These are phyloP conservation scores for Dermolepida albohirtum DNA, from an alignment of 2,888 invertebrate genomes.

Conservation along the genomic window DNA sequence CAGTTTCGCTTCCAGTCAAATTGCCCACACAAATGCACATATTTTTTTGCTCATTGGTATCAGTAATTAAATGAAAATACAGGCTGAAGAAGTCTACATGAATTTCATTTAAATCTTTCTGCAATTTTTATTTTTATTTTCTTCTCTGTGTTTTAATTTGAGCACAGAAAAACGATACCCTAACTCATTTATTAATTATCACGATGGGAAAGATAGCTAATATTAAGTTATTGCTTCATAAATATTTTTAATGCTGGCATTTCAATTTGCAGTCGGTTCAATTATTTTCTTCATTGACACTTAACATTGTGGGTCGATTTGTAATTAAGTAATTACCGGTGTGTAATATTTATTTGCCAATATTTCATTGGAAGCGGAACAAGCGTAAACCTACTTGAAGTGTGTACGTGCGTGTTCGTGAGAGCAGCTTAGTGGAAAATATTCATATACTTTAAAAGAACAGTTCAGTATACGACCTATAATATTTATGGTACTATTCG, in stretches of 20 bases:
- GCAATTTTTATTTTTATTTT: no score
- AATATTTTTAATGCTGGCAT: conserved; percentile 47
- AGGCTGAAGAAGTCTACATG: no score
- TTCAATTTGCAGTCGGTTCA: conserved; percentile 44
- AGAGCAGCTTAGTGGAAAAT: conserved; percentile 10
- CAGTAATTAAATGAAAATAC: no score
- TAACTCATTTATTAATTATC: conserved; percentile 44
- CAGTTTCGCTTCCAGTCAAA: no score
- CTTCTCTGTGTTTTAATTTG: no score
- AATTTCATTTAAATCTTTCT: no score
- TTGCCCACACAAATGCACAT: no score
- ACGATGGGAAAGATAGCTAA: conserved; percentile 27
- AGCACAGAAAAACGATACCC: background rate
- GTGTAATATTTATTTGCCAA: conserved; percentile 34
- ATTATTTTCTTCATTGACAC: conserved; percentile 28
- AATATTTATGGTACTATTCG: conserved; percentile 30
- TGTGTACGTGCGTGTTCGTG: conserved; percentile 5
- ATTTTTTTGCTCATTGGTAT: no score
- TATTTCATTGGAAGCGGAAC: conserved; percentile 21
- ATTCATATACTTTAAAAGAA: conserved; percentile 21
- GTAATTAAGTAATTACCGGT: conserved; percentile 34
- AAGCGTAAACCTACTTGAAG: conserved; percentile 14
- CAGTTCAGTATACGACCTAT: background rate
- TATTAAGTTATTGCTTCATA: conserved; percentile 45
- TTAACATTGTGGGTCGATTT: conserved; percentile 32